A percentile compares a stretch with the other conserved stretches of the same genome.
phyloP scores from a whole-genome alignment of 1,140 invertebrate species.

The Caerostris extrusa region DNA sequence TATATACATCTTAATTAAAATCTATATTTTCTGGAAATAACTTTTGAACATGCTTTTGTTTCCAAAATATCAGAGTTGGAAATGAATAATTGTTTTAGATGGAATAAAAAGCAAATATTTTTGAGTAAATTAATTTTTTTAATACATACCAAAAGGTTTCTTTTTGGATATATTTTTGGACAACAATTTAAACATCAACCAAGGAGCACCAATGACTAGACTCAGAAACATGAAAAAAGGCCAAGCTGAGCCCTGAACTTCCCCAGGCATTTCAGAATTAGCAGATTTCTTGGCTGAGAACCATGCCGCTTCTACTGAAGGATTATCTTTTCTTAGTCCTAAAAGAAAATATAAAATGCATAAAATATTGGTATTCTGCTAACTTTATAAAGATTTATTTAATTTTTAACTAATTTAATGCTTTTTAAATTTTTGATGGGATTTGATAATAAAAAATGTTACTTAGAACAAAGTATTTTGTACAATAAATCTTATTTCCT shows the following conservation, averaged over 20 bases:
- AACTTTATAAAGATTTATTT: too few species aligned
- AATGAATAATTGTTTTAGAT: too few species aligned
- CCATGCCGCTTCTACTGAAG: constrained; percentile 81
- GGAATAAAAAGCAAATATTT: too few species aligned
- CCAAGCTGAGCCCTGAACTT: constrained; percentile 81
- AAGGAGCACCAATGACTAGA: constrained; percentile 93
- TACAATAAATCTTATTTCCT: too few species aligned
- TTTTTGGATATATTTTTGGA: constrained; percentile 83
- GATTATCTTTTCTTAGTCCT: constrained; percentile 83
- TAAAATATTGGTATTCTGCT: not conserved
- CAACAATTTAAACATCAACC: constrained; percentile 93
- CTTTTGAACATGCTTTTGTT: too few species aligned
- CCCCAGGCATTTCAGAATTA: not conserved
- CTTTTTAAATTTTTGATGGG: too few species aligned
- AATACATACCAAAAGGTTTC: constrained; percentile 34
- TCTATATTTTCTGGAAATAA: too few species aligned
- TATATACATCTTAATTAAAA: too few species aligned
- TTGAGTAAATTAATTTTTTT: not conserved
- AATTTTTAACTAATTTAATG: too few species aligned
- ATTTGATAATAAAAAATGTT: too few species aligned
- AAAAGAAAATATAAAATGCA: constrained; percentile 79
- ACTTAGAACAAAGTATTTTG: too few species aligned
- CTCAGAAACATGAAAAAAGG: constrained; percentile 90
- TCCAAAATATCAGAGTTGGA: too few species aligned
- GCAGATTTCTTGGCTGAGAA: constrained; percentile 79